A percentile compares a stretch with the other conserved stretches of the same genome.
phyloP scores from a whole-genome alignment of 2,797 vertebrate species.

The Enteromius afrohamiltoni region DNA sequence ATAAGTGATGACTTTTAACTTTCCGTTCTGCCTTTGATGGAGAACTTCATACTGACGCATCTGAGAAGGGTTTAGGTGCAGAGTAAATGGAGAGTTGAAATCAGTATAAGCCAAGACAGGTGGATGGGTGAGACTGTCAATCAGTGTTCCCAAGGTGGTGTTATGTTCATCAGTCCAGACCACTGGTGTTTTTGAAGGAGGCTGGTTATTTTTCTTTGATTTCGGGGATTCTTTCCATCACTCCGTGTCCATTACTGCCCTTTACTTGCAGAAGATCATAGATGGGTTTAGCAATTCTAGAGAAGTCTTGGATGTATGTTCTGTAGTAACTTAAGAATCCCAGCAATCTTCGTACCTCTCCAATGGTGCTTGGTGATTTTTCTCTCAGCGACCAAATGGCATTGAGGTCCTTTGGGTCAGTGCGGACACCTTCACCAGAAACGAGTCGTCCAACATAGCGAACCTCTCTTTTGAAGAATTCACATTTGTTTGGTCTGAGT shows the following conservation, averaged over 20 bases:
- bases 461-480: neutral
- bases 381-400: neutral
- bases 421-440: neutral
- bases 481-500: neutral
- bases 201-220: neutral
- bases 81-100: neutral
- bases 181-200: neutral
- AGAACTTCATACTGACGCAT: neutral
- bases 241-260: no score
- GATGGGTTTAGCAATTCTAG: no score
- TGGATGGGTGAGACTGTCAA: neutral
- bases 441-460: neutral
- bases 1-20: neutral
- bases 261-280: no score
- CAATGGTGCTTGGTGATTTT: neutral
- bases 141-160: neutral
- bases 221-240: neutral
- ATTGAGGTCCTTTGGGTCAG: no score
- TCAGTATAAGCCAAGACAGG: neutral
- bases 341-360: neutral
- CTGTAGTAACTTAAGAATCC: conserved; percentile 6
- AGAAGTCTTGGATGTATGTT: no score
- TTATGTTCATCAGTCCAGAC: neutral
- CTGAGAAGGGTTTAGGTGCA: neutral
- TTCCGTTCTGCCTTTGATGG: neutral